Evolutionary conservation across 2,888 invertebrate genomes (phyloP), one percentile per base, ranked within the genome.

Genomic region (Hypsopygia costalis): DNA sequence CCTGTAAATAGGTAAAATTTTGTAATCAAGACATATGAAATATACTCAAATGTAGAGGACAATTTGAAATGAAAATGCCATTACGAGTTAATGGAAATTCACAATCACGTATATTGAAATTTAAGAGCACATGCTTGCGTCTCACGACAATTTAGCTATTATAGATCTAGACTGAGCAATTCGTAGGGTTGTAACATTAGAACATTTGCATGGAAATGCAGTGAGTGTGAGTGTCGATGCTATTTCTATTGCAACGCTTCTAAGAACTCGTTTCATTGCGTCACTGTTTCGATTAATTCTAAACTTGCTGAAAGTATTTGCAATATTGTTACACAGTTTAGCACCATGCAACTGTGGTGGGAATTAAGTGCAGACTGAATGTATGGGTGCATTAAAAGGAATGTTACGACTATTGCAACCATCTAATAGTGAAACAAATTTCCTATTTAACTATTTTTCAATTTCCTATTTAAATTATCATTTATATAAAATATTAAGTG

Each of bases 211-310:
- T 38, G 38, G 38, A 38, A 38, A 32, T 38, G 10, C 2, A 16
- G 16, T 16, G 16, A 16, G 16, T 16, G 12, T 32, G 12, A 38
- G 16, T 9, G 12, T 38, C 31, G 38, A 25, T n/a, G 16, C 28
- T 28, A 39, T 33, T 39, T 27, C 39, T 27, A 39, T 31, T 32
- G 9, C 28, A 16, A 21, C 22, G n/a, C 10, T 39, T 39, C 33
- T 27, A 10, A 12, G 33, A 39, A 33, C 27, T 11, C 11, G 32
- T 38, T 38, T 16, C 25, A 25, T 33, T 33, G 38, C 32, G 16
- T 38, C 32, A 38, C 22, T 38, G 32, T 33, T 39, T 33, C 39
- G 33, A 33, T 27, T 39, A 39, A 33, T 33, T 30, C 30, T 37
- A 30, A 10, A 21, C 29, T 37, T 12, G 29, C 29, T 36, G 28